These are phyloP conservation scores for Hoplodrina ambigua DNA, from an alignment of 2,888 invertebrate species.

Conservation along the genomic window DNA sequence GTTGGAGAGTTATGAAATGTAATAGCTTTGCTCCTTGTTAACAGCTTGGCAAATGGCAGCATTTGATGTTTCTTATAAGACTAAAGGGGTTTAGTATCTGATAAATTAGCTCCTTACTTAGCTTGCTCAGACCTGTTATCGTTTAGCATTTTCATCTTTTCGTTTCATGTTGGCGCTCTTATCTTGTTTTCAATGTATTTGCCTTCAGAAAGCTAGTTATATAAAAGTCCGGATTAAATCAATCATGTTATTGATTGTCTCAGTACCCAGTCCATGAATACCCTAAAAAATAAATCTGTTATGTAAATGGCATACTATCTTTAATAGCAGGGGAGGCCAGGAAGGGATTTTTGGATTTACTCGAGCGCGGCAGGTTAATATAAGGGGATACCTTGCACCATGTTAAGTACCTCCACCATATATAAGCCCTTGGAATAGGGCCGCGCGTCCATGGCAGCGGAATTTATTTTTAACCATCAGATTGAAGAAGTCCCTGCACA, in stretches of 20 bases:
- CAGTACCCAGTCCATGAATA: too few species aligned
- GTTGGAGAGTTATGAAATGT: constrained; percentile 18
- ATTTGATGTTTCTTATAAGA: constrained; percentile 11
- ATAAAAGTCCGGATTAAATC: constrained; percentile 13
- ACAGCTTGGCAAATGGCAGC: constrained; percentile 29
- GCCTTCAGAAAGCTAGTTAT: constrained; percentile 31
- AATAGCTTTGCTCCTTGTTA: constrained; percentile 36
- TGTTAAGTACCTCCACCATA: too few species aligned
- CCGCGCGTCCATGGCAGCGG: too few species aligned
- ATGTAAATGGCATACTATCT: too few species aligned
- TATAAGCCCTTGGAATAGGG: too few species aligned
- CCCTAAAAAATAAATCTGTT: too few species aligned
- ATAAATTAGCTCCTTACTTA: constrained; percentile 17
- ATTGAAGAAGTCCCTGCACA: too few species aligned
- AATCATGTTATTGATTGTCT: background rate
- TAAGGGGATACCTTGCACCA: too few species aligned
- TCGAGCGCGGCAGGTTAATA: too few species aligned
- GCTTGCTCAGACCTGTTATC: constrained; percentile 13
- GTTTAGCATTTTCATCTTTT: constrained; percentile 8
- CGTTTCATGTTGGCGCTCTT: constrained; percentile 24
- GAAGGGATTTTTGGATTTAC: too few species aligned
- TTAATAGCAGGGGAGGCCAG: too few species aligned
- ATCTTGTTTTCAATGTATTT: constrained; percentile 8
- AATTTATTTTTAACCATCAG: too few species aligned
- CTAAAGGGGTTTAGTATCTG: constrained; percentile 25